These are phyloP conservation scores for Lethocerus indicus DNA, from an alignment of 1,140 invertebrate species.

Conservation along the genomic window DNA sequence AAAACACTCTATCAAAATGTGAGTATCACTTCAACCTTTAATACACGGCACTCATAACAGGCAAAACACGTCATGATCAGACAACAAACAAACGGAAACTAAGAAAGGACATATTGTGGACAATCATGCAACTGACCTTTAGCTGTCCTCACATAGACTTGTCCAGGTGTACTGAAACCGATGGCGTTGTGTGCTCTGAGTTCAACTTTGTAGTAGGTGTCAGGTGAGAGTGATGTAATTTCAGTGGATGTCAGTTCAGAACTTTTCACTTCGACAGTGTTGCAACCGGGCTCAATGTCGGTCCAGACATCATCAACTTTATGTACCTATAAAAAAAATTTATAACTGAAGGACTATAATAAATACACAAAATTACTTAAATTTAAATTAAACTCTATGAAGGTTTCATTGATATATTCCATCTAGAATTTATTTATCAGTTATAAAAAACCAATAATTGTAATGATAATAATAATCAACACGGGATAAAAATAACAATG, in stretches of 20 bases:
- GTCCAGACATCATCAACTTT: constrained; percentile 31
- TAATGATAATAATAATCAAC: not conserved
- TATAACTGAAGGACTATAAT: not conserved
- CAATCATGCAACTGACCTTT: constrained; percentile 47
- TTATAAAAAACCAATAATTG: not conserved
- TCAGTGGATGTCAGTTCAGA: constrained; percentile 41
- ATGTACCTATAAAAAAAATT: constrained; percentile 18
- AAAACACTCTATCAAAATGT: not conserved
- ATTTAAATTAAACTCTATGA: not conserved
- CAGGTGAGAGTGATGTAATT: constrained; percentile 44
- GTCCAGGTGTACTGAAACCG: constrained; percentile 54
- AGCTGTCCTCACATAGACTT: constrained; percentile 62
- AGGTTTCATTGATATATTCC: too few species aligned
- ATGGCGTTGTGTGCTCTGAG: constrained; percentile 69
- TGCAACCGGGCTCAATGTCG: constrained; percentile 35
- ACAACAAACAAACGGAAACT: not conserved
- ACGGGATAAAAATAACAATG: too few species aligned
- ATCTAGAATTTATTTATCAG: not conserved
- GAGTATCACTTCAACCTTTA: too few species aligned
- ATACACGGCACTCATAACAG: not conserved
- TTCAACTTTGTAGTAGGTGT: constrained; percentile 66
- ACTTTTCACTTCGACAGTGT: constrained; percentile 32
- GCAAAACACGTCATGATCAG: not conserved
- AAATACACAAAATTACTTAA: not conserved
- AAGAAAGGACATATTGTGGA: not conserved